Base-by-base conservation (phyloP, 2,113 vertebrate species). In the Pituophis catenifer region DNA sequence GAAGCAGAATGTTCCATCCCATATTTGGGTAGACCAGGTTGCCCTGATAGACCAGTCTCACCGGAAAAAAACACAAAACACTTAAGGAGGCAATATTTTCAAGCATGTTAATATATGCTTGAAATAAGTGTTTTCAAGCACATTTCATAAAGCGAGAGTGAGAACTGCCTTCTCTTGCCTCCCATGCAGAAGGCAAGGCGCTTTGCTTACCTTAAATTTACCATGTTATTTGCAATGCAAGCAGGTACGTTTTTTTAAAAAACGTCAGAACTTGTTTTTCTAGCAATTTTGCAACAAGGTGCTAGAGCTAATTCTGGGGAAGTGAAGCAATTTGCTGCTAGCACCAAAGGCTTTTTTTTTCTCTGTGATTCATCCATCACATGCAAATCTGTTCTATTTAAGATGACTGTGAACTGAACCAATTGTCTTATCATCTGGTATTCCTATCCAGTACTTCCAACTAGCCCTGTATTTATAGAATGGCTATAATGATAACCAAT, bases 301-400 rank as follows among this genome's bases (percentile, higher is more conserved):
- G 55, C 33, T 87, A 90, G 33, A 86, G 62, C 62, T 94, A 92
- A 94, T 59, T 89, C 90, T 50, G 21, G 7, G n/a, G 33, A 94
- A 44, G 88, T 92, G 50, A 65, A 91, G 11, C 7, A 88, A 90
- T 87, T 96, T 96, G 94, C 89, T 38, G 8, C 89, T 94, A 92
- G 87, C 38, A 94, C 38, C 92, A 94, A 89, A 95, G 95, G 89
- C 29, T 29, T 21, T 50, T 96, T 48, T 95, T 23, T 8, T 0
- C 95, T 95, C 96, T 93, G 93, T 92, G 95, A 92, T 92, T 96
- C 96, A 95, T 93, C 48, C 48, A n/a, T 94, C 95, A 95, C 95
- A 90, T 29, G 10, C 65, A 93, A 93, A 93, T 48, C 93, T 94
- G 29, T 65, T n/a, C 93, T 95, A 93, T 95, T 95, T 92, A 89